phyloP scores from a whole-genome alignment of 2,888 invertebrate species.

The Pseudeuparius sepicola region DNA sequence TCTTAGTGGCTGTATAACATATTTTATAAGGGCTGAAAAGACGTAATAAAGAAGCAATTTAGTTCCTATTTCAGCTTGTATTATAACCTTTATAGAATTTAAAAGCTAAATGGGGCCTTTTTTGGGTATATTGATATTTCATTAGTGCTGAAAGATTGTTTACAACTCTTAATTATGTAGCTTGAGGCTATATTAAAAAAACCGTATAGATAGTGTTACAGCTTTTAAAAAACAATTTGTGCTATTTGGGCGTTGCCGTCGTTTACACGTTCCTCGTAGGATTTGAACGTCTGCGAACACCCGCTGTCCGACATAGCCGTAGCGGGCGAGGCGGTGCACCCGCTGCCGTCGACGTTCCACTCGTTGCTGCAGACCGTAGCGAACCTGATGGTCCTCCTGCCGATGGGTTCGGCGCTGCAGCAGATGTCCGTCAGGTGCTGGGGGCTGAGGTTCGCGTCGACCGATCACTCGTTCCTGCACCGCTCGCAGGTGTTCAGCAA shows the following conservation, averaged over 20 bases:
- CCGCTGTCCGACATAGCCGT: conserved; percentile 70
- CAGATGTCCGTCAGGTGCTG: conserved; percentile 91
- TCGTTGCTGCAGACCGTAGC: conserved; percentile 82
- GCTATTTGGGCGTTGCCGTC: not conserved
- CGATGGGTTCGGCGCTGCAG: conserved; percentile 77
- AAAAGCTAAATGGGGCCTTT: too few species aligned
- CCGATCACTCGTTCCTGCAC: conserved; percentile 87
- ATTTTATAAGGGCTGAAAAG: too few species aligned
- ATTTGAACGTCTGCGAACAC: conserved; percentile 59
- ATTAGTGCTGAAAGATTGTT: too few species aligned
- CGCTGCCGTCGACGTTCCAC: conserved; percentile 59
- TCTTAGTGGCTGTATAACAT: too few species aligned
- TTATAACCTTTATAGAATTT: too few species aligned
- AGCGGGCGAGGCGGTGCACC: conserved; percentile 58
- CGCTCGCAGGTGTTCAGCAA: conserved; percentile 76
- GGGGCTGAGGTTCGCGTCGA: conserved; percentile 79
- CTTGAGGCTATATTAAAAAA: too few species aligned
- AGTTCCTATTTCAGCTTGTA: too few species aligned
- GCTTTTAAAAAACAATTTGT: conserved; percentile 13
- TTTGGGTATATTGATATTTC: too few species aligned
- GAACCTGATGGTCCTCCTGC: conserved; percentile 80
- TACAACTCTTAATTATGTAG: too few species aligned
- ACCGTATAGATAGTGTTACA: conserved; percentile 8
- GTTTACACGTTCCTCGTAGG: conserved; percentile 32
- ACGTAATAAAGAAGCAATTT: too few species aligned